Base-by-base conservation (phyloP, 1,140 invertebrate species). In the Eumaeus atala region DNA sequence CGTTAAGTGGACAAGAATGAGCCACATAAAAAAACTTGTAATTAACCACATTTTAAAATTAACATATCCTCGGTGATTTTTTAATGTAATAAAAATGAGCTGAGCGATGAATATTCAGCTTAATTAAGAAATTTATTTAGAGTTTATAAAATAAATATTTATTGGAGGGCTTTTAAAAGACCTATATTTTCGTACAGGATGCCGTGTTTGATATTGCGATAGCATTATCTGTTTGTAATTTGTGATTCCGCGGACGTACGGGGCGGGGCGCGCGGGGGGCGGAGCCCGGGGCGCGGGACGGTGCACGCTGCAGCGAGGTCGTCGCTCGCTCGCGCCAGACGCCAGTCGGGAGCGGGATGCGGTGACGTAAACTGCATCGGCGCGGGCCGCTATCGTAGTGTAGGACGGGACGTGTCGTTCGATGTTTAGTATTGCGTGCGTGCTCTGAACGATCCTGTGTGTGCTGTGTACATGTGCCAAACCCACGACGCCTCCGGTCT, bases 271-370 rank as follows among this genome's bases (percentile, higher is more conserved):
- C 47, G 58, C 37, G 62, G 59, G 67, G 68, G 68, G 63, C 59
- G 68, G 61, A 71, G 65, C 35, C 66, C 38, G 54, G 62, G 53
- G 72, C 48, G 77, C 60, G 73, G 67, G 58, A 69, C 69, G 81
- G 72, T 78, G 78, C 79, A 84, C 78, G 77, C 72, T 83, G 83
- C 78, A 83, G 78, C 80, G 80, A 82, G 80, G 78, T 84, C 80
- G 82, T 82, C 78, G 80, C 72, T 83, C 79, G 83, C 80, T 76
- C 72, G 75, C 77, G 66, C 66, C 66, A 28, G 71, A 68, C 42
- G 80, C 72, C 83, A 86, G 83, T 86, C 80, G 77, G 83, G 80
- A 86, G 83, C 83, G 83, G 83, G 83, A 84, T 86, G 83, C 83
- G 83, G 83, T 86, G 83, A 86, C 83, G 83, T 84, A 84, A 79